These are phyloP conservation scores for Plectrocnemia conspersa DNA, from an alignment of 1,140 invertebrate species.

Conservation along the genomic window DNA sequence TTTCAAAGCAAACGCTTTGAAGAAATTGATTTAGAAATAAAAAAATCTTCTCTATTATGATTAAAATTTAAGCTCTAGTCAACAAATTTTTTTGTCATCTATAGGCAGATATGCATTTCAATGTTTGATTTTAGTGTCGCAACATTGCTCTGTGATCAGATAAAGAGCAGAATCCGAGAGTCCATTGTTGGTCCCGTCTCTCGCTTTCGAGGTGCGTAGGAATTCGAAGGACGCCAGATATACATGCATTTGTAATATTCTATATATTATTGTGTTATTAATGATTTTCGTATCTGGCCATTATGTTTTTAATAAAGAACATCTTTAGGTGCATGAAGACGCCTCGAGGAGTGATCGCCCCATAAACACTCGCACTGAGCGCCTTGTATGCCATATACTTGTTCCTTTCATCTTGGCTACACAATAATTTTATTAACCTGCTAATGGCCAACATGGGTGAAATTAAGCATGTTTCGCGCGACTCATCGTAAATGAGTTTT, in stretches of 20 bases:
- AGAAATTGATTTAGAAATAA: too few species aligned
- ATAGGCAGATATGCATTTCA: too few species aligned
- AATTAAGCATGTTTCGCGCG: too few species aligned
- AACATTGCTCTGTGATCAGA: too few species aligned
- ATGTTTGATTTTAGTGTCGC: too few species aligned
- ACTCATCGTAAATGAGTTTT: too few species aligned
- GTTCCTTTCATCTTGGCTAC: slow-evolving; percentile 2
- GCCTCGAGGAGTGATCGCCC: slow-evolving; percentile 22
- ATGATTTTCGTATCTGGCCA: slow-evolving; percentile 33
- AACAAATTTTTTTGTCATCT: too few species aligned
- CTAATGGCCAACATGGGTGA: not conserved
- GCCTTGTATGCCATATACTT: slow-evolving; percentile 7
- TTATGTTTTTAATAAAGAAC: slow-evolving; percentile 36
- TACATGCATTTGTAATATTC: not conserved
- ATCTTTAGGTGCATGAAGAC: slow-evolving; percentile 26
- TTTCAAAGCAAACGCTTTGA: too few species aligned
- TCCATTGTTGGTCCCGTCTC: not conserved
- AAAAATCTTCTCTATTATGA: too few species aligned
- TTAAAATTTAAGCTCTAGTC: too few species aligned
- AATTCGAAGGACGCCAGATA: not conserved
- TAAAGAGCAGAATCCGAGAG: too few species aligned
- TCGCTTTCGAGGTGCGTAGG: not conserved
- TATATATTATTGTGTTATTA: slow-evolving; percentile 31
- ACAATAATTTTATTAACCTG: slow-evolving; percentile 21
- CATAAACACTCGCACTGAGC: slow-evolving; percentile 9